A percentile compares a stretch with the other conserved stretches of the same genome.
These are phyloP conservation scores for Elgaria multicarinata DNA, from an alignment of 2,113 vertebrate genomes.

Conservation along the genomic window DNA sequence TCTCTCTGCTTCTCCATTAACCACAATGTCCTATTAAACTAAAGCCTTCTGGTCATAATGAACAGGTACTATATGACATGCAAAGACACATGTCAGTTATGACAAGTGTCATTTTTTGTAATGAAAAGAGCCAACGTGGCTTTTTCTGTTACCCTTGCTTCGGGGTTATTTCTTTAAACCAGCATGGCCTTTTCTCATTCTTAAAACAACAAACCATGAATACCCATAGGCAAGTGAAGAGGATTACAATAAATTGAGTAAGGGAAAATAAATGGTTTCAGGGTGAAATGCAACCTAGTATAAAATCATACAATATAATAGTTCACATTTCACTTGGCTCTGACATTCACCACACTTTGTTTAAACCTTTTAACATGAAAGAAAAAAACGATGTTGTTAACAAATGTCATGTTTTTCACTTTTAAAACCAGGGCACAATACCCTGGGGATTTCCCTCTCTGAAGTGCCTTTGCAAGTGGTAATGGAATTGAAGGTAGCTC, in stretches of 20 bases:
- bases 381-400: conserved; percentile 28
- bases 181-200: conserved; percentile 16
- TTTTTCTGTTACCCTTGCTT: neutral
- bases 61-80: conserved; percentile 17
- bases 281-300: conserved; percentile 25
- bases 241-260: conserved; percentile 10
- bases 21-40: neutral
- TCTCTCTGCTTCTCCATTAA: neutral
- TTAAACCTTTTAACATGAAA: conserved; percentile 4
- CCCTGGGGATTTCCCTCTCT: conserved; percentile 2
- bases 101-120: conserved; percentile 17
- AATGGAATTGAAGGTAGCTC: conserved; percentile 14
- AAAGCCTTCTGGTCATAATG: neutral
- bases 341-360: conserved; percentile 35
- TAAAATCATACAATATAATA: conserved; percentile 6
- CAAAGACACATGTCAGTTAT: neutral
- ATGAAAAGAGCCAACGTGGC: neutral
- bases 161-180: neutral
- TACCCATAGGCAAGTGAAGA: conserved; percentile 8
- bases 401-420: conserved; percentile 11
- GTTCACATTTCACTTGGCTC: conserved; percentile 19
- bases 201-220: conserved; percentile 24
- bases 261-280: neutral
- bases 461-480: conserved; percentile 14
- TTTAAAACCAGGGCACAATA: conserved; percentile 18